These are phyloP conservation scores for Callimico goeldii DNA, from an alignment of 2,797 vertebrate species.

Conservation along the genomic window DNA sequence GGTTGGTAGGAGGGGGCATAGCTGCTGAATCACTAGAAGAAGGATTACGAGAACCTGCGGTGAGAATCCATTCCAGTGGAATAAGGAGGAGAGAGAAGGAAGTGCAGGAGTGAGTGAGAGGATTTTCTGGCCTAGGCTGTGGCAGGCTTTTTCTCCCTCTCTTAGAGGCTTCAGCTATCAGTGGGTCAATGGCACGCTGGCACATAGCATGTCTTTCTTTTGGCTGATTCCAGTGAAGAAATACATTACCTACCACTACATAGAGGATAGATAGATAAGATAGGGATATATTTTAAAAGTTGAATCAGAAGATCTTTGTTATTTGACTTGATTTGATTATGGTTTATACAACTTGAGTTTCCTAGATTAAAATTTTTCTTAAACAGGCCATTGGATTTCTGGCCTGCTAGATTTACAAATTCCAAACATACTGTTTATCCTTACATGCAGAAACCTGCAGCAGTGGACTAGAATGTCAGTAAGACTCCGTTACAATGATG, in stretches of 20 bases:
- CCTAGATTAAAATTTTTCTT: slow-evolving; percentile 17
- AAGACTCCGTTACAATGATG: slow-evolving; percentile 28
- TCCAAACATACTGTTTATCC: background rate
- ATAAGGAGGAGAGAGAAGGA: background rate
- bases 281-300: background rate
- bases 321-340: slow-evolving; percentile 25
- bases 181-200: background rate
- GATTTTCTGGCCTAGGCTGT: accelerated
- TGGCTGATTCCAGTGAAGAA: background rate
- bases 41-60: background rate
- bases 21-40: background rate
- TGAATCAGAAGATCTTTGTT: slow-evolving; percentile 1
- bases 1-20: background rate
- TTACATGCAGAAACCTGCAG: background rate
- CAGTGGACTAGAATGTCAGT: background rate
- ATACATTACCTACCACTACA: background rate
- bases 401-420: background rate
- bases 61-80: background rate
- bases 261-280: background rate
- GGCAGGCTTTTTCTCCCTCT: background rate
- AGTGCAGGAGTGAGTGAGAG: background rate
- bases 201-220: background rate
- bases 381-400: background rate
- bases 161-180: background rate
- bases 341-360: background rate